Evolutionary conservation across 1,140 invertebrate genomes (phyloP).

Genomic region (Bombus waltoni): DNA sequence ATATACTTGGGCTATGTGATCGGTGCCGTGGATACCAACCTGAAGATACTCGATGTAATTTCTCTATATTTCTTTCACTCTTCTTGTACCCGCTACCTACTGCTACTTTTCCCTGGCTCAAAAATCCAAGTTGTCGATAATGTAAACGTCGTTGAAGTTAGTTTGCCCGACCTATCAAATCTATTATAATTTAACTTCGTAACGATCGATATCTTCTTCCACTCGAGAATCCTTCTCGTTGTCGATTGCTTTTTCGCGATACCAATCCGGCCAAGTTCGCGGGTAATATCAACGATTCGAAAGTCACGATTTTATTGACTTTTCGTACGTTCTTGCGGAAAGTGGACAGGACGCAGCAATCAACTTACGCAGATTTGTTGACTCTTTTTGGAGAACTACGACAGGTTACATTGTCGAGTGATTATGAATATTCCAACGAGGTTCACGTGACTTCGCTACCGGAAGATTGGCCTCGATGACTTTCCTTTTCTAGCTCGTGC

Average conservation of each 20-base stretch:
- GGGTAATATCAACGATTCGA: not conserved
- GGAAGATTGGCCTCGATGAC: not conserved
- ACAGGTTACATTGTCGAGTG: not conserved
- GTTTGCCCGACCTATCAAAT: not conserved
- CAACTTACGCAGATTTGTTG: too few relatives aligned
- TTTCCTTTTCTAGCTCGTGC: not conserved
- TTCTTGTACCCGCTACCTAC: not conserved
- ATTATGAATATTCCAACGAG: not conserved
- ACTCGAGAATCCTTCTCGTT: too few relatives aligned
- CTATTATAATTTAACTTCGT: not conserved
- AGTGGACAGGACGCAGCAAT: too few relatives aligned
- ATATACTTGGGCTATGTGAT: slow-evolving; percentile 31
- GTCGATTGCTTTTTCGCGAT: not conserved
- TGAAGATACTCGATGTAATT: not conserved
- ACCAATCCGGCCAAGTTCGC: not conserved
- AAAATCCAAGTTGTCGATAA: not conserved
- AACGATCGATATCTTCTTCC: not conserved
- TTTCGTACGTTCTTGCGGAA: not conserved
- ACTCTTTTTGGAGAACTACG: too few relatives aligned
- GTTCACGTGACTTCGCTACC: not conserved
- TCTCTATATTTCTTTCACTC: not conserved
- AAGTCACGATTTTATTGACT: not conserved
- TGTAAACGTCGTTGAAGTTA: slow-evolving; percentile 18
- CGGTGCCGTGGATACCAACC: not conserved
- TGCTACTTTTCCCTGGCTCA: too few relatives aligned